phyloP scores from a whole-genome alignment of 2,797 vertebrate species.

The Ctenopoma multispine region DNA sequence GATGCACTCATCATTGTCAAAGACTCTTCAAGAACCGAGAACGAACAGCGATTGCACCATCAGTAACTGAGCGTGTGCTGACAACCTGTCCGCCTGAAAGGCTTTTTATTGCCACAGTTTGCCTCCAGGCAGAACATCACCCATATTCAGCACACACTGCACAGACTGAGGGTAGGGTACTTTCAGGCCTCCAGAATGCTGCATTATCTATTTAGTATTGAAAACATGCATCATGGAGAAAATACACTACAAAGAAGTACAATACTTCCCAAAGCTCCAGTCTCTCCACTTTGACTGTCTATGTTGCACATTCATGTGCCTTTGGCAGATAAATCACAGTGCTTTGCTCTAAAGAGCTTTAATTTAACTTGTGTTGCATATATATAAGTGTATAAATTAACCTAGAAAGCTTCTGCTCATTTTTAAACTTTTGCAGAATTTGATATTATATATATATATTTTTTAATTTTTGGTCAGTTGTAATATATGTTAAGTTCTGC shows the following conservation, averaged over 20 bases:
- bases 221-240: conserved; percentile 69
- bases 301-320: conserved; percentile 52
- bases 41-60: conserved; percentile 67
- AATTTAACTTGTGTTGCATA: conserved; percentile 21
- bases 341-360: conserved; percentile 47
- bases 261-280: conserved; percentile 66
- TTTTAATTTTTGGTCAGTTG: conserved; percentile 4
- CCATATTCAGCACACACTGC: conserved; percentile 72
- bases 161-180: conserved; percentile 56
- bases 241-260: conserved; percentile 66
- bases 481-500: conserved; percentile 42
- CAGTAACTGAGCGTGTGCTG: conserved; percentile 73
- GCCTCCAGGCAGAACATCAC: conserved; percentile 78
- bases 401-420: conserved; percentile 29
- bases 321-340: conserved; percentile 68
- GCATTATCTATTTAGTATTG: conserved; percentile 82
- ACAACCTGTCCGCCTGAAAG: conserved; percentile 81
- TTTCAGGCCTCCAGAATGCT: conserved; percentile 65
- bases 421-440: conserved; percentile 15
- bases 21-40: conserved; percentile 57
- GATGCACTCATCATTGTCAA: conserved; percentile 52
- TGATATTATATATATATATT: conserved; percentile 8
- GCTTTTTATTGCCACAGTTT: conserved; percentile 81
- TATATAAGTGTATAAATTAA: conserved; percentile 22
- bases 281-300: conserved; percentile 56